A percentile compares a stretch with the other conserved stretches of the same genome.
Evolutionary conservation across 2,113 vertebrate genomes (phyloP).

Genomic region (Pangasianodon hypophthalmus): DNA sequence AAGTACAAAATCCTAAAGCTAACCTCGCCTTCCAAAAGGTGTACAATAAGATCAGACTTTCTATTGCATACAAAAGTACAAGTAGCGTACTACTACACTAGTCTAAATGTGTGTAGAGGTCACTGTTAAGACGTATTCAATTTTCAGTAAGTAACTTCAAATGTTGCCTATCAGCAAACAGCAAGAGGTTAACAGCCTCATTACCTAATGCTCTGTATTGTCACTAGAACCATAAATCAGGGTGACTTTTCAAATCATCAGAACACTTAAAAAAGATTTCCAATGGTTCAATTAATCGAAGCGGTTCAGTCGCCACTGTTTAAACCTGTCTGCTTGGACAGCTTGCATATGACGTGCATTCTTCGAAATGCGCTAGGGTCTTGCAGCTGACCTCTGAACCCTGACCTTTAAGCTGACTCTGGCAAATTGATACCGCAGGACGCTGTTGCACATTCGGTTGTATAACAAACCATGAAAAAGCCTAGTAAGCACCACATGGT

Average conservation of each 20-base stretch:
- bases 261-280: background rate
- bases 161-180: background rate
- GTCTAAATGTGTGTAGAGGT: background rate
- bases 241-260: background rate
- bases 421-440: background rate
- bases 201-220: background rate
- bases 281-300: constrained; percentile 8
- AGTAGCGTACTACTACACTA: background rate
- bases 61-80: background rate
- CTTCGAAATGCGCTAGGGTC: background rate
- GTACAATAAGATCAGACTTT: background rate
- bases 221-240: background rate
- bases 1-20: background rate
- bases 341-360: background rate
- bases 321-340: constrained; percentile 13
- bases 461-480: background rate
- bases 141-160: background rate
- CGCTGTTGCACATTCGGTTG: background rate
- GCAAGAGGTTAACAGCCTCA: background rate
- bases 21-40: background rate
- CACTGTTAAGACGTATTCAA: background rate
- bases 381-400: constrained; percentile 20
- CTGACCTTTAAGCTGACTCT: constrained; percentile 6
- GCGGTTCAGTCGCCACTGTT: background rate
- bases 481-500: background rate